phyloP scores from a whole-genome alignment of 2,888 invertebrate species.

The Apamea monoglypha region DNA sequence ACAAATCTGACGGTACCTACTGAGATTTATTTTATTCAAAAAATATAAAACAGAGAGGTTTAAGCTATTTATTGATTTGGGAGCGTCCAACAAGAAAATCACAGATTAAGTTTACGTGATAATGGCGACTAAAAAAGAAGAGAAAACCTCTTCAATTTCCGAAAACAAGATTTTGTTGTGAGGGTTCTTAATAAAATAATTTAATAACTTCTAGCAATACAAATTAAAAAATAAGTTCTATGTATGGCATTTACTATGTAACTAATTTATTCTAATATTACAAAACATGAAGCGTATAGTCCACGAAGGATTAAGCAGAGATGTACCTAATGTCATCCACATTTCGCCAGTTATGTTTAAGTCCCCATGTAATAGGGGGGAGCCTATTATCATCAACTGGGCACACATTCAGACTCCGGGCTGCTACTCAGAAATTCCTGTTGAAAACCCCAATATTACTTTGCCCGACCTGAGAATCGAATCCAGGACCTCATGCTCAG shows the following conservation, averaged over 20 bases:
- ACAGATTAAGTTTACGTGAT: not conserved
- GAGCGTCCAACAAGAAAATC: slow-evolving; percentile 2
- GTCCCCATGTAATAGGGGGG: not conserved
- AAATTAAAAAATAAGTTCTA: not conserved
- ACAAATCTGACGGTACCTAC: not conserved
- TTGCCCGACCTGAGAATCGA: no score
- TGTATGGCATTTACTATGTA: not conserved
- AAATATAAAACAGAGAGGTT: slow-evolving; percentile 5
- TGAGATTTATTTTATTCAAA: not conserved
- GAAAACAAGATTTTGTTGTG: not conserved
- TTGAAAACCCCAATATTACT: no score
- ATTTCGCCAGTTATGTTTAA: not conserved
- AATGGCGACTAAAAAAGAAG: not conserved
- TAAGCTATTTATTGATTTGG: not conserved
- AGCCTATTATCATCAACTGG: no score
- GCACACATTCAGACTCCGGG: no score
- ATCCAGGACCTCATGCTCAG: no score
- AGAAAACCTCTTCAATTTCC: not conserved
- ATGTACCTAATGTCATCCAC: not conserved
- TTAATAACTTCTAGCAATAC: not conserved
- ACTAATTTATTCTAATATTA: not conserved
- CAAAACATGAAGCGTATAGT: no score
- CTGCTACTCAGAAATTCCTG: no score
- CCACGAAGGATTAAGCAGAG: not conserved
- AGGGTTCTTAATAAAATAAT: not conserved